Conservation (phyloP, 2,888 invertebrate genomes). For the Elmis aenea region DNA sequence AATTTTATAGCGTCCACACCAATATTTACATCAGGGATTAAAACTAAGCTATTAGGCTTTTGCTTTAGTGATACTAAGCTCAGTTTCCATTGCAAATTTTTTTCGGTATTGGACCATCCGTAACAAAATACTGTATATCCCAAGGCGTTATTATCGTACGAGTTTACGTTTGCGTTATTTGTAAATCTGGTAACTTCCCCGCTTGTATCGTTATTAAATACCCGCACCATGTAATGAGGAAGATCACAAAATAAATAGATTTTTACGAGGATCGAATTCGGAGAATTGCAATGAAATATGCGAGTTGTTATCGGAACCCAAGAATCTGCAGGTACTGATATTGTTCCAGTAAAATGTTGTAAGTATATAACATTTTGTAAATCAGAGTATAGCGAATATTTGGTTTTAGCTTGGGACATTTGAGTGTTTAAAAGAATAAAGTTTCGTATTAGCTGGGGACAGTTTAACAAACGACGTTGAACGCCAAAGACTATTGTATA, state of each 20-base stretch:
- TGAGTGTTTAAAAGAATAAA: constrained; percentile 25
- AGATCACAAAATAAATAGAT: constrained; percentile 33
- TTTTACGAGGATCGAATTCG: constrained; percentile 24
- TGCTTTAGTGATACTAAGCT: constrained; percentile 24
- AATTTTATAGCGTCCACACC: constrained; percentile 9
- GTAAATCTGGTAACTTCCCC: constrained; percentile 31
- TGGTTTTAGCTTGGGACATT: constrained; percentile 18
- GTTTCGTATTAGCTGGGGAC: constrained; percentile 29
- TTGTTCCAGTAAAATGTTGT: constrained; percentile 22
- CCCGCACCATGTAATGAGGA: constrained; percentile 29
- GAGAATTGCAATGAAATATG: constrained; percentile 29
- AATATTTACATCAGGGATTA: constrained; percentile 17
- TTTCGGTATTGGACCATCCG: constrained; percentile 29
- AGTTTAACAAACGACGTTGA: constrained; percentile 20
- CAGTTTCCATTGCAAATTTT: constrained; percentile 31
- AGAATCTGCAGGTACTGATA: constrained; percentile 9
- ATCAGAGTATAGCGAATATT: constrained; percentile 30
- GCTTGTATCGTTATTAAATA: constrained; percentile 38
- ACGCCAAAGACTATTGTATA: constrained; percentile 32
- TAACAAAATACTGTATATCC: constrained; percentile 41
- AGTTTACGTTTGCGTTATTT: constrained; percentile 27
- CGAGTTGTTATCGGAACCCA: constrained; percentile 35
- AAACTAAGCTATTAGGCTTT: constrained; percentile 8
- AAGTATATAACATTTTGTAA: constrained; percentile 26
- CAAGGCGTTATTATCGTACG: constrained; percentile 29